Conservation (phyloP, 2,888 invertebrate species). For the Euclidia mi region DNA sequence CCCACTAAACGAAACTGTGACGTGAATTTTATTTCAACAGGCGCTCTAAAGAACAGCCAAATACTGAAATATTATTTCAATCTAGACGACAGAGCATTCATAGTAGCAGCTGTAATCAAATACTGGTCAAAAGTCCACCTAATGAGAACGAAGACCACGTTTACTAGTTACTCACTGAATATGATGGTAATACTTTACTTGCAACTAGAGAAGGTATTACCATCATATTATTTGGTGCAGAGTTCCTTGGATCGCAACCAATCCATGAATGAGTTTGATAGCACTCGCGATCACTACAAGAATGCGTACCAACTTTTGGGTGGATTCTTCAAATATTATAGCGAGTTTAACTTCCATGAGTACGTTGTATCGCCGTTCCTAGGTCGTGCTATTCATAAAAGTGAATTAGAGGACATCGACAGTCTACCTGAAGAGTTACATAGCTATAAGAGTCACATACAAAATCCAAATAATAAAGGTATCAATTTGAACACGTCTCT, state of each 20-base stretch:
- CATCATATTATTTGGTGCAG: slow-evolving; percentile 1
- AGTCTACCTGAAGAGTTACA: slow-evolving; percentile 28
- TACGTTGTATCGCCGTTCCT: slow-evolving; percentile 50
- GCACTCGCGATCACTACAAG: no score
- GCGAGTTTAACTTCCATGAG: slow-evolving; percentile 38
- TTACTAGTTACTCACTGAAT: slow-evolving; percentile 5
- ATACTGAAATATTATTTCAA: not conserved
- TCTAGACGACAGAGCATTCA: not conserved
- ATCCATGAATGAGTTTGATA: not conserved
- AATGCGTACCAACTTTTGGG: slow-evolving; percentile 42
- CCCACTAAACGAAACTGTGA: not conserved
- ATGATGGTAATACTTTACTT: slow-evolving; percentile 38
- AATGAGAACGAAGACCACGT: no score
- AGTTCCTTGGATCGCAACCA: not conserved
- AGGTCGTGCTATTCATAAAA: slow-evolving; percentile 37
- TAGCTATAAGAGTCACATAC: slow-evolving; percentile 22
- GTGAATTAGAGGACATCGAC: slow-evolving; percentile 9
- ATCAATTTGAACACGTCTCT: slow-evolving; percentile 1
- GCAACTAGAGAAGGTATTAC: slow-evolving; percentile 26
- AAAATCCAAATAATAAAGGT: slow-evolving; percentile 4
- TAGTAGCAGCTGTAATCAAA: slow-evolving; percentile 7
- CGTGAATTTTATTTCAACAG: not conserved
- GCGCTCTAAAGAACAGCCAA: not conserved
- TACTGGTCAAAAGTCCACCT: slow-evolving; percentile 6
- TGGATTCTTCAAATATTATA: slow-evolving; percentile 49